Evolutionary conservation across 2,797 vertebrate genomes (phyloP).

Genomic region (Sebastes dallii): DNA sequence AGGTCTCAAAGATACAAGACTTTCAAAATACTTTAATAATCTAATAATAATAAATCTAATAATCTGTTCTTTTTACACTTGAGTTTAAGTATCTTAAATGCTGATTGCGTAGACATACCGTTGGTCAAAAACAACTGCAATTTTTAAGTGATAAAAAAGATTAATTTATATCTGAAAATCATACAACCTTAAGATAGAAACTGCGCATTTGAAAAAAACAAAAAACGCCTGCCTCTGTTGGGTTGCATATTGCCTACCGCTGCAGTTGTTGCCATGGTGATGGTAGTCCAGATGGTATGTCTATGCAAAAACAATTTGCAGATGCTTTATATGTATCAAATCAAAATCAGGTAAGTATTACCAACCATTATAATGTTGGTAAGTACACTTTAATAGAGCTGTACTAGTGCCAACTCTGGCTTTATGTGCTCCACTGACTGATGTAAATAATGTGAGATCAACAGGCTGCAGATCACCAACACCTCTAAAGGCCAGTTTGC

Average conservation of each 20-base stretch:
- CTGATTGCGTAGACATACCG: not conserved
- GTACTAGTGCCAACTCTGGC: not conserved
- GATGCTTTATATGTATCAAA: constrained; percentile 40
- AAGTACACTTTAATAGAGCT: not conserved
- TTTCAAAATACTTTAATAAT: not conserved
- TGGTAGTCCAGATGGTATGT: constrained; percentile 33
- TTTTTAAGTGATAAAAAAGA: not conserved
- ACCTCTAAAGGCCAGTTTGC: not conserved
- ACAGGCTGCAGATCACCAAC: constrained; percentile 10
- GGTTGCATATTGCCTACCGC: constrained; percentile 26
- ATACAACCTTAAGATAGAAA: not conserved
- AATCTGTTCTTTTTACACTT: not conserved
- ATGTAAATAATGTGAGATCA: constrained; percentile 7
- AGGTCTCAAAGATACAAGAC: not conserved
- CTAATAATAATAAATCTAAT: not conserved
- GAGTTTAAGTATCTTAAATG: not conserved
- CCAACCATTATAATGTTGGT: not conserved
- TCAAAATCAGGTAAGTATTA: constrained; percentile 17
- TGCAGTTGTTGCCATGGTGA: constrained; percentile 67
- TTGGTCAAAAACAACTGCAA: not conserved
- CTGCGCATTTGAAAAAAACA: not conserved
- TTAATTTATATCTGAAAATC: not conserved
- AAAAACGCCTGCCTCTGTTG: not conserved
- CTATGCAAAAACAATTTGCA: constrained; percentile 46
- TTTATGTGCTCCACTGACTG: constrained; percentile 2